Percentiles rank a stretch among this genome's conserved stretches.
Conservation (phyloP, 2,888 invertebrate species). For the Xestoiulus laeticollis region DNA sequence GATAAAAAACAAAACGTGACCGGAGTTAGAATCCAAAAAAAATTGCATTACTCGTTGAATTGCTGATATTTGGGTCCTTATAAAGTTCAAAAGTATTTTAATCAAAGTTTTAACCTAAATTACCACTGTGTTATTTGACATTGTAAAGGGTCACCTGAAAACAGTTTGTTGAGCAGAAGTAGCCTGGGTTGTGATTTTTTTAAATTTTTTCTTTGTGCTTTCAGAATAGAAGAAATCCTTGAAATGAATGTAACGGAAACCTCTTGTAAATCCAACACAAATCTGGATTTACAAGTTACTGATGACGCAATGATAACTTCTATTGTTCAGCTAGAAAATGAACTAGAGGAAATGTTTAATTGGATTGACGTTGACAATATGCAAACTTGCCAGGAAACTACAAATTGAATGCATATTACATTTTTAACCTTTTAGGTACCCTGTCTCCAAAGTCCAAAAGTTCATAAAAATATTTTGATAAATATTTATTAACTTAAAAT, state of each 20-base stretch:
- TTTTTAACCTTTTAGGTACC: neutral
- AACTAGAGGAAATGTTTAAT: neutral
- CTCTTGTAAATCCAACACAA: neutral
- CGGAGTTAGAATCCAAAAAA: no score
- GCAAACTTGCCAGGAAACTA: neutral
- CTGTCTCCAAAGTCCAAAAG: neutral
- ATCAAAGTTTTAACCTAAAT: no score
- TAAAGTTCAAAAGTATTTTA: no score
- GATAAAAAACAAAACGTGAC: no score
- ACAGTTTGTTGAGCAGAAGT: no score
- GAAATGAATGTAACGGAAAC: neutral
- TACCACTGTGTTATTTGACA: no score
- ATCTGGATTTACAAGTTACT: neutral
- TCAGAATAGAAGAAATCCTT: conserved; percentile 6
- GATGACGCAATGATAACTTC: neutral
- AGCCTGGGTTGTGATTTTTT: no score
- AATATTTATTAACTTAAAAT: neutral
- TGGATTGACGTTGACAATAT: neutral
- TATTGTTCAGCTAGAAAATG: neutral
- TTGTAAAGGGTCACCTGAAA: no score
- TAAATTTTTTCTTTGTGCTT: neutral
- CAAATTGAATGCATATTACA: neutral
- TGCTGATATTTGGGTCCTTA: no score
- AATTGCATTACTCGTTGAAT: no score
- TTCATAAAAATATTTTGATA: neutral